A percentile compares a stretch with the other conserved stretches of the same genome.
Conservation (phyloP, 2,797 vertebrate genomes). For the Linurgus olivaceus region DNA sequence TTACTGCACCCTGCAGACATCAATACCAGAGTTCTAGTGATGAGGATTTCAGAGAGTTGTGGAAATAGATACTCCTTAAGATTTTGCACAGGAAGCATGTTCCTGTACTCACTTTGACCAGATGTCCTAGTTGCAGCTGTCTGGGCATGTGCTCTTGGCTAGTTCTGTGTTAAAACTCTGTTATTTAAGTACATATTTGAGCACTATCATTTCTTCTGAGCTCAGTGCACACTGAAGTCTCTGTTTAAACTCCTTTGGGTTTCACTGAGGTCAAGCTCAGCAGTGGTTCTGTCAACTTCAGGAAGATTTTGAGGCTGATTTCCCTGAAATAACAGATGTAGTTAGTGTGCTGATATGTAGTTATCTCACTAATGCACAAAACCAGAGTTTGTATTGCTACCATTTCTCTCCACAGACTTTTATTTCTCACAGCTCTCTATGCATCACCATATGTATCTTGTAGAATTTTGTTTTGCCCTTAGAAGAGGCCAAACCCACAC, state of each 20-base stretch:
- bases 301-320: neutral
- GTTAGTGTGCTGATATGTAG: accelerated
- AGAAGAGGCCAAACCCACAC: neutral
- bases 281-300: neutral
- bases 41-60: neutral
- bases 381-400: neutral
- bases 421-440: neutral
- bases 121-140: neutral
- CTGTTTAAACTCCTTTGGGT: neutral
- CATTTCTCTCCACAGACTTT: neutral
- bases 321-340: neutral
- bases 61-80: neutral
- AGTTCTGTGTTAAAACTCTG: neutral
- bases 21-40: neutral
- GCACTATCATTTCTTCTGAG: neutral
- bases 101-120: neutral
- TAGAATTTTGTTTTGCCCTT: neutral
- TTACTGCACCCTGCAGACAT: neutral
- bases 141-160: neutral
- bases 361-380: neutral
- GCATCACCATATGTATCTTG: neutral
- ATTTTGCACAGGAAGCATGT: neutral
- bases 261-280: neutral
- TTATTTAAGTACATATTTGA: neutral
- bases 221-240: neutral